phyloP scores from a whole-genome alignment of 2,888 invertebrate species.

The Crepidodera aurea region DNA sequence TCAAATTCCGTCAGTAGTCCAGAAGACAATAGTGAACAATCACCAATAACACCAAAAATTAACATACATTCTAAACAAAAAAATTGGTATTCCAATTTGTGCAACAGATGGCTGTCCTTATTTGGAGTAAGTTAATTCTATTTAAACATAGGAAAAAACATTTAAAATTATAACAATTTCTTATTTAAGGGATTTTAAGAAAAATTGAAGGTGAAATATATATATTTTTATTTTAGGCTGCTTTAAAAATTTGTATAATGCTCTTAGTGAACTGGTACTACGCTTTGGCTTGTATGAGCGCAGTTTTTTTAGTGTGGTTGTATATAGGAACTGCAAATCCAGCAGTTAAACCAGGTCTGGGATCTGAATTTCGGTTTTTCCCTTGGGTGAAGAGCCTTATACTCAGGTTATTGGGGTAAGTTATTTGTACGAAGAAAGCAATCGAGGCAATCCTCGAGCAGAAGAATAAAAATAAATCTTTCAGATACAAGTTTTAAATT shows the following conservation, averaged over 20 bases:
- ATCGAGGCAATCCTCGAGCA: no score
- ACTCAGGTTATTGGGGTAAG: constrained; percentile 79
- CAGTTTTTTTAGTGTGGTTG: constrained; percentile 87
- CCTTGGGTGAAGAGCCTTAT: constrained; percentile 78
- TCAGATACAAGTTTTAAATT: no score
- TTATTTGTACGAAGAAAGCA: no score
- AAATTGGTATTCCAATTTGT: constrained; percentile 94
- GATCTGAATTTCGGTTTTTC: constrained; percentile 83
- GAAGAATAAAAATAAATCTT: no score
- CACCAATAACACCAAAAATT: constrained; percentile 67
- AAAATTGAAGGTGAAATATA: neutral
- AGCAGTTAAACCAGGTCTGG: constrained; percentile 91
- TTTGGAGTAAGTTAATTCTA: constrained; percentile 72
- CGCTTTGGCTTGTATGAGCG: constrained; percentile 82
- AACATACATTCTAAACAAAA: constrained; percentile 88
- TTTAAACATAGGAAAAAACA: neutral
- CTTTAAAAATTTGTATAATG: constrained; percentile 88
- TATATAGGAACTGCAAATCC: constrained; percentile 96
- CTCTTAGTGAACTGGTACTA: constrained; percentile 94
- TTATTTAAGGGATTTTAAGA: no score
- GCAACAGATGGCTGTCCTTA: constrained; percentile 94
- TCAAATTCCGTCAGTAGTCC: constrained; percentile 55
- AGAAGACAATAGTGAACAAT: constrained; percentile 58
- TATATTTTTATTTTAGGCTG: constrained; percentile 73
- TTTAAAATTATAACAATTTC: neutral